phyloP scores from a whole-genome alignment of 2,888 invertebrate species.

The Macrophya annulata region DNA sequence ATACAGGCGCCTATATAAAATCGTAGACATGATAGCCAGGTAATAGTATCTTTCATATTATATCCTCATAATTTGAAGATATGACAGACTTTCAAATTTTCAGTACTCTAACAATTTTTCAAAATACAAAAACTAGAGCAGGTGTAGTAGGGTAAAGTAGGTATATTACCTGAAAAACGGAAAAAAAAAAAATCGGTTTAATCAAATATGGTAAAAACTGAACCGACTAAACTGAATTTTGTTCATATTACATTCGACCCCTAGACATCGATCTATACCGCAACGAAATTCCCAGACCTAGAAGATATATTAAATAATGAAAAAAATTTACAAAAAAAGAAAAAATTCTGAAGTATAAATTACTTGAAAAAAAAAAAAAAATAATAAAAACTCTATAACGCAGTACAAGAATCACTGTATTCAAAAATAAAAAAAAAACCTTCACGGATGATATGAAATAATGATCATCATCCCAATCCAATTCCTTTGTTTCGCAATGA shows the following conservation, averaged over 20 bases:
- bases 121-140: too few species aligned
- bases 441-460: background rate
- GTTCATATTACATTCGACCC: background rate
- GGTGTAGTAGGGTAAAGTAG: too few species aligned
- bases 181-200: too few species aligned
- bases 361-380: background rate
- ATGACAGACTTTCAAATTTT: background rate
- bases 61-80: background rate
- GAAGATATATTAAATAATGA: too few species aligned
- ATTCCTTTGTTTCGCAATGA: background rate
- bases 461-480: background rate
- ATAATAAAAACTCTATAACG: background rate
- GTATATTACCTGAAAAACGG: too few species aligned
- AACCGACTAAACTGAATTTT: too few species aligned
- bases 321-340: too few species aligned
- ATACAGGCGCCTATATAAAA: background rate
- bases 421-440: too few species aligned
- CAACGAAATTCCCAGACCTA: background rate
- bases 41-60: background rate
- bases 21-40: background rate
- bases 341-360: too few species aligned
- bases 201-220: too few species aligned
- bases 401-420: background rate
- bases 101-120: background rate
- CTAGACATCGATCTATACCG: background rate